Evolutionary conservation across 1,140 invertebrate genomes (phyloP).

Genomic region (Eriosoma lanigerum): DNA sequence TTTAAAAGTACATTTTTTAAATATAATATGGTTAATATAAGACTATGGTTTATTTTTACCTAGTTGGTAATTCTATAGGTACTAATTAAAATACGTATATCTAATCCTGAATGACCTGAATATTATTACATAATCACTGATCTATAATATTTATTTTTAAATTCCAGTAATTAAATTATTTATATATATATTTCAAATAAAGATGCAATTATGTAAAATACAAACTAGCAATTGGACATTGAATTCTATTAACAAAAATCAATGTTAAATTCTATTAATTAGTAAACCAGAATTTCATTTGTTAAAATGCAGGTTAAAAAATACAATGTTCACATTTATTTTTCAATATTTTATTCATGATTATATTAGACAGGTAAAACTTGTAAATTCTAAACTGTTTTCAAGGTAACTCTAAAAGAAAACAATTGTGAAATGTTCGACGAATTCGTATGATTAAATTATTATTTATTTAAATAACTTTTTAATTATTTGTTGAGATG

Average conservation of each 20-base stretch:
- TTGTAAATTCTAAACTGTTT: background rate
- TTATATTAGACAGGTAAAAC: background rate
- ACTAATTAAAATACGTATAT: too few relatives aligned
- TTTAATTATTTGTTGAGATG: too few relatives aligned
- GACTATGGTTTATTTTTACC: too few relatives aligned
- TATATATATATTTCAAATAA: background rate
- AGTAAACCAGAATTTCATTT: background rate
- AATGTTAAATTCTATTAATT: background rate
- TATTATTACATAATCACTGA: background rate
- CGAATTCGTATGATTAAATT: background rate
- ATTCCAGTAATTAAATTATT: background rate
- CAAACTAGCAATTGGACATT: background rate
- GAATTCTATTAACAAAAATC: background rate
- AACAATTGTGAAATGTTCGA: background rate
- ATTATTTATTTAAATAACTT: too few relatives aligned
- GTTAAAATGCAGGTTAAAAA: background rate
- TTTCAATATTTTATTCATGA: background rate
- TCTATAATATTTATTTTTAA: background rate
- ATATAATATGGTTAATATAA: too few relatives aligned
- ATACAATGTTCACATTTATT: background rate
- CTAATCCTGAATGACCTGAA: background rate
- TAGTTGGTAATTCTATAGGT: too few relatives aligned
- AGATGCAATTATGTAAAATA: too few relatives aligned
- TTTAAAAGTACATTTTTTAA: too few relatives aligned
- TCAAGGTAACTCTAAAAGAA: background rate